Base-by-base conservation (phyloP, 2,113 vertebrate species). In the Pogonocichla stellata region DNA sequence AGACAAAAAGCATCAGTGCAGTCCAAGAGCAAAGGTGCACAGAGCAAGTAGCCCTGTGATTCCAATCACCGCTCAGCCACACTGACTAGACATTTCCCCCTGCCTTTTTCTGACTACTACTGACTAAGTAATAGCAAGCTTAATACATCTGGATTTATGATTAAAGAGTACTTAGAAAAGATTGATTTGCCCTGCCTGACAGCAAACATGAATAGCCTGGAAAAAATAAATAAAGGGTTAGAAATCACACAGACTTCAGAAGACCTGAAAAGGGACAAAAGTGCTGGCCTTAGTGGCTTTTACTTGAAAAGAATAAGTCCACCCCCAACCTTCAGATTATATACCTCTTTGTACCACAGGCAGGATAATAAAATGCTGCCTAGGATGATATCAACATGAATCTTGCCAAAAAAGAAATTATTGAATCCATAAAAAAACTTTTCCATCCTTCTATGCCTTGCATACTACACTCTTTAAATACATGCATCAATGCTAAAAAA, bases 101-200 rank as follows among this genome's bases (percentile, higher is more conserved):
- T 56, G 57, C 93, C 67, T 96, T 80, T 48, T 84, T 64, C 86
- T 93, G 83, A 71, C 82, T 90, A 95, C 90, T 80, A 92, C 75
- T 86, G 90, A 57, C 86, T 83, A 88, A 73, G 88, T 93, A 97
- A 97, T 78, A 95, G 69, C 84, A 60, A 91, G 80, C 91, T 77
- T 97, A 95, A 92, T 93, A 88, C 82, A 92, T 90, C 93, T 80
- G 93, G 91, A 96, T 96, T 91, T 96, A 93, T 92, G 93, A 94
- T 92, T 96, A 95, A 95, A 93, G 91, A 89, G 82, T 92, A 93
- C 88, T 95, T 95, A 84, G 71, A 86, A 93, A 94, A 95, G 95
- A 96, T 86, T 94, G 69, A 92, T 94, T 93, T 96, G 65, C 80
- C 84, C 78, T 91, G 85, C 66, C 70, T 6, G 2, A 91, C 70